Conservation (phyloP, 2,797 vertebrate genomes). For the Rousettus madagascariensis region DNA sequence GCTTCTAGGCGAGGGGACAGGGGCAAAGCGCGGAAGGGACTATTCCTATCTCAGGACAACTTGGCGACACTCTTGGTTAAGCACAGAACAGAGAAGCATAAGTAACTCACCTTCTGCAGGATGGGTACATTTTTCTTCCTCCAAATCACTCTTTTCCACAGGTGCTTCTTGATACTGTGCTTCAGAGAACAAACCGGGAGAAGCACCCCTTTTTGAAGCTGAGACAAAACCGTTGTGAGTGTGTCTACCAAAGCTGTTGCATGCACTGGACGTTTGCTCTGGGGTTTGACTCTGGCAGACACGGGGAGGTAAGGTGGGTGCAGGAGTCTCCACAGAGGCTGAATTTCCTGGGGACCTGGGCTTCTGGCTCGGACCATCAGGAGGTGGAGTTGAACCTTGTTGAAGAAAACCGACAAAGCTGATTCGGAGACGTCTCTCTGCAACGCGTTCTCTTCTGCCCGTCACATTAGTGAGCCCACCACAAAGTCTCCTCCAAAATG, state of each 20-base stretch:
- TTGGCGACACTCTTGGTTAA: neutral
- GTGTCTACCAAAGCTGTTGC: slow-evolving; percentile 50
- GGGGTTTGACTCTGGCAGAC: slow-evolving; percentile 58
- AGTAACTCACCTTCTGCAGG: slow-evolving; percentile 62
- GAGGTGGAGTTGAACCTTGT: slow-evolving; percentile 61
- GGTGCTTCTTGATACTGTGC: slow-evolving; percentile 62
- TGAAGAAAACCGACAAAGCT: slow-evolving; percentile 23
- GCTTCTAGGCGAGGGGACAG: neutral
- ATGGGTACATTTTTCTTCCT: slow-evolving; percentile 65
- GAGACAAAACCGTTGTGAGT: slow-evolving; percentile 61
- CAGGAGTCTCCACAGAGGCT: slow-evolving; percentile 35
- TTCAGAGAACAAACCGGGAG: slow-evolving; percentile 67
- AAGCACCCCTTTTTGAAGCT: slow-evolving; percentile 57
- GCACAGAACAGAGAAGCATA: neutral
- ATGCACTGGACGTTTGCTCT: slow-evolving; percentile 38
- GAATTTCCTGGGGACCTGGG: neutral
- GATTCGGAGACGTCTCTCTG: neutral
- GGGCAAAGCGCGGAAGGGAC: neutral
- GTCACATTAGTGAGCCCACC: neutral
- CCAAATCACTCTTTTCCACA: slow-evolving; percentile 67
- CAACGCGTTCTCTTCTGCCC: neutral
- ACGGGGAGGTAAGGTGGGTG: neutral
- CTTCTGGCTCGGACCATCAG: slow-evolving; percentile 71
- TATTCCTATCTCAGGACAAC: neutral
- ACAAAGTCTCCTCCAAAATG: neutral